Percentiles rank a stretch among this genome's conserved stretches.
phyloP scores from a whole-genome alignment of 2,888 invertebrate species.

The Stramonita haemastoma region DNA sequence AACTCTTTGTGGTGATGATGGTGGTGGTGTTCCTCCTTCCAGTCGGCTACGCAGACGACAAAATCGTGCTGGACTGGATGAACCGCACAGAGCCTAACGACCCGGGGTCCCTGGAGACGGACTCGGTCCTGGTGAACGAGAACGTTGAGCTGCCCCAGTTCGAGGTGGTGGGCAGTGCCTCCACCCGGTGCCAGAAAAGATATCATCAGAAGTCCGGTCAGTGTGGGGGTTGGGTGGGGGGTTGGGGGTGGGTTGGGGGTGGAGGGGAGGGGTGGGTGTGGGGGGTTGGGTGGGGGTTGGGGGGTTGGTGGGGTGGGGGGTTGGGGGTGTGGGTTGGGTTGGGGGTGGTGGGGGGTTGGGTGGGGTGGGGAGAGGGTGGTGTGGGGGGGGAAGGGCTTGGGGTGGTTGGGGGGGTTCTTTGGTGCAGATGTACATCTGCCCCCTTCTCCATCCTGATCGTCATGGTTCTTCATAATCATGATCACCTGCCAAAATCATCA shows the following conservation, averaged over 20 bases:
- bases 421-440: slow-evolving; percentile 95
- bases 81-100: slow-evolving; percentile 49
- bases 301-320: not conserved
- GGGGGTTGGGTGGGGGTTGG: too few species aligned
- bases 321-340: not conserved
- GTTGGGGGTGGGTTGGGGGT: too few species aligned
- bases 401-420: too few species aligned
- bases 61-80: slow-evolving; percentile 61
- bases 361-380: too few species aligned
- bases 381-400: too few species aligned
- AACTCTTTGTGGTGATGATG: too few species aligned
- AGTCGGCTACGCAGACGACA: slow-evolving; percentile 91
- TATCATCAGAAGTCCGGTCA: slow-evolving; percentile 62
- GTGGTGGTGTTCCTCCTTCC: slow-evolving; percentile 47
- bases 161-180: slow-evolving; percentile 53
- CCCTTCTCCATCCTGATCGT: not conserved
- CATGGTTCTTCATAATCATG: too few species aligned
- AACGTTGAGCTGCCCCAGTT: slow-evolving; percentile 64
- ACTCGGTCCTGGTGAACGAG: slow-evolving; percentile 53
- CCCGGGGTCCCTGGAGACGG: slow-evolving; percentile 20
- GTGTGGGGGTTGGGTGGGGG: too few species aligned
- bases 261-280: too few species aligned
- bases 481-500: too few species aligned
- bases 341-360: not conserved
- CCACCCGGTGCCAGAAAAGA: slow-evolving; percentile 50